Percentiles rank a stretch among this genome's conserved stretches.
Conservation (phyloP, 2,888 invertebrate species). For the Drosophila recens region DNA sequence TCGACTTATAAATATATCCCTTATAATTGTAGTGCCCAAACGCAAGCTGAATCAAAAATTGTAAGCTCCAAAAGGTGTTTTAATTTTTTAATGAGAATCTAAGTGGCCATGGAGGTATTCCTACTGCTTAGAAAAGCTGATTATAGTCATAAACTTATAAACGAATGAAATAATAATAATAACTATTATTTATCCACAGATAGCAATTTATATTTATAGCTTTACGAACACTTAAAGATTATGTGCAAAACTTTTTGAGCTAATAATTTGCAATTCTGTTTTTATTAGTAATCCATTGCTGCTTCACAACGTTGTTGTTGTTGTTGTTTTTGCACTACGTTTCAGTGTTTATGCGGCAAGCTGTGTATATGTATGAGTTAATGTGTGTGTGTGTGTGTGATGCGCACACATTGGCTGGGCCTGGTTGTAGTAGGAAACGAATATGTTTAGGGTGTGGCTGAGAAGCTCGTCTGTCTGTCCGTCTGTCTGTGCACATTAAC, state of each 20-base stretch:
- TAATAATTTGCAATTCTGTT: slow-evolving; percentile 26
- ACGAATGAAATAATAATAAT: neutral
- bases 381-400: slow-evolving; percentile 8
- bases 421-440: slow-evolving; percentile 21
- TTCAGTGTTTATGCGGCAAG: slow-evolving; percentile 5
- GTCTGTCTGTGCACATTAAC: slow-evolving; percentile 18
- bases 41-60: slow-evolving; percentile 5
- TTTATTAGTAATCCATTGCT: slow-evolving; percentile 16
- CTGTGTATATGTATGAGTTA: slow-evolving; percentile 7
- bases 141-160: slow-evolving; percentile 6
- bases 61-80: neutral
- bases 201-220: slow-evolving; percentile 15
- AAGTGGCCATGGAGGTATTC: slow-evolving; percentile 2
- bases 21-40: neutral
- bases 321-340: slow-evolving; percentile 9
- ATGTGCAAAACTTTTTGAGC: slow-evolving; percentile 13
- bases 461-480: slow-evolving; percentile 14
- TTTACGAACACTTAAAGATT: neutral
- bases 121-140: neutral
- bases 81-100: slow-evolving; percentile 1
- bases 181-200: slow-evolving; percentile 3
- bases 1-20: neutral
- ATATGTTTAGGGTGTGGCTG: slow-evolving; percentile 61
- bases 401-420: slow-evolving; percentile 26
- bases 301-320: slow-evolving; percentile 2